Base-by-base conservation (phyloP, 2,888 invertebrate genomes). In the Leptogaster cylindrica region DNA sequence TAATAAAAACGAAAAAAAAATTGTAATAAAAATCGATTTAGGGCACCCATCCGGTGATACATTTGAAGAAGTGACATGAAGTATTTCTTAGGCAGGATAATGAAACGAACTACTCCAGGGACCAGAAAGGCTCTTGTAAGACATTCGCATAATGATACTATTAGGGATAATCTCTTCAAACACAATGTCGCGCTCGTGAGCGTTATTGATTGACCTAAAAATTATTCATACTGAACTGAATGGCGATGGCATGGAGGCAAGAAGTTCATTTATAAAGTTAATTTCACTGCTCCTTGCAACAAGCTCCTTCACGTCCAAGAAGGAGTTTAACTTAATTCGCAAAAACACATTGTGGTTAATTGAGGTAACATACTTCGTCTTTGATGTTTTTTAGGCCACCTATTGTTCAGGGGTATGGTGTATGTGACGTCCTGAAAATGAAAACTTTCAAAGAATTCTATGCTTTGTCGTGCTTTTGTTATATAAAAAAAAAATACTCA, bases 311-410 rank as follows among this genome's bases (percentile, higher is more conserved):
- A 23, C 23, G 12, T 12, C 36, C 33, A 31, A 36, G 23, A 39
- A 16, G 20, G 44, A 41, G 44, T 61, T 61, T 61, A 44, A 44
- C 18, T 44, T 61, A 44, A 44, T 44, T n/a, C 28, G 28, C 27
- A 61, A 61, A 58, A 41, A 61, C 16, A 44, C 25, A 25, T 4
- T 16, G 28, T 61, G 44, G 41, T 61, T 61, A 61, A 61, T 61
- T 61, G 61, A 61, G 44, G 44, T 27, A 61, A 44, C 61, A 44
- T 61, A 61, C 44, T 44, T 31, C 6, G 18, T 27, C 41, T 44
- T 41, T 61, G 41, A 23, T 41, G 27, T 28, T 16, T 61, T 61
- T 61, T 61, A 61, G 61, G 61, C 3, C 61, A 44, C 2, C 36
- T 31, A 61, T 61, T 61, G 61, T 61, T 44, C 44, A 14, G 27